These are phyloP conservation scores for Oreortyx pictus DNA, from an alignment of 2,797 vertebrate species.

Conservation along the genomic window DNA sequence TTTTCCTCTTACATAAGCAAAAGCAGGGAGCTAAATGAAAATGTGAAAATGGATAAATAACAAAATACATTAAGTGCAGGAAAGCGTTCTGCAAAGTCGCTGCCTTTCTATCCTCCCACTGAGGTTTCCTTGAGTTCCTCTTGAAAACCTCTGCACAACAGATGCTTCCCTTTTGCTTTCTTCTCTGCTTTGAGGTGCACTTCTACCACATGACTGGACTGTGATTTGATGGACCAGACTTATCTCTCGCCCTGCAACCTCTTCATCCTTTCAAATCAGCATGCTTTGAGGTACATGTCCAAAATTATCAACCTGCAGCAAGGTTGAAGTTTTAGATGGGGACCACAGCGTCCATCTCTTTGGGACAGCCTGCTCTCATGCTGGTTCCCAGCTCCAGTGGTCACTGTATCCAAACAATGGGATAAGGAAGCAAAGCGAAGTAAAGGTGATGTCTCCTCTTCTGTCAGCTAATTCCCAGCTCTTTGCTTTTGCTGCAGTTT, in stretches of 20 bases:
- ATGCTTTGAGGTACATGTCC: neutral
- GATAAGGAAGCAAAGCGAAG: neutral
- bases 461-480: neutral
- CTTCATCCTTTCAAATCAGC: neutral
- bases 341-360: neutral
- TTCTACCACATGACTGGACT: neutral
- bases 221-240: neutral
- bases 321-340: neutral
- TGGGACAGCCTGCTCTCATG: neutral
- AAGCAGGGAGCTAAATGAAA: neutral
- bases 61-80: neutral
- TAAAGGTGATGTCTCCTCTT: neutral
- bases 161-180: neutral
- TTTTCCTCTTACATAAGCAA: neutral
- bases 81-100: neutral
- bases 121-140: neutral
- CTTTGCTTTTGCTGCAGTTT: neutral
- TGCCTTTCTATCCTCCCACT: neutral
- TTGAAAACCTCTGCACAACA: neutral
- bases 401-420: accelerated
- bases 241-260: neutral
- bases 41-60: neutral
- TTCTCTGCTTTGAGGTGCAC: neutral
- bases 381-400: neutral
- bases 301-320: neutral